A percentile compares a stretch with the other conserved stretches of the same genome.
These are phyloP conservation scores for Pionites leucogaster DNA, from an alignment of 2,113 vertebrate species.

Conservation along the genomic window DNA sequence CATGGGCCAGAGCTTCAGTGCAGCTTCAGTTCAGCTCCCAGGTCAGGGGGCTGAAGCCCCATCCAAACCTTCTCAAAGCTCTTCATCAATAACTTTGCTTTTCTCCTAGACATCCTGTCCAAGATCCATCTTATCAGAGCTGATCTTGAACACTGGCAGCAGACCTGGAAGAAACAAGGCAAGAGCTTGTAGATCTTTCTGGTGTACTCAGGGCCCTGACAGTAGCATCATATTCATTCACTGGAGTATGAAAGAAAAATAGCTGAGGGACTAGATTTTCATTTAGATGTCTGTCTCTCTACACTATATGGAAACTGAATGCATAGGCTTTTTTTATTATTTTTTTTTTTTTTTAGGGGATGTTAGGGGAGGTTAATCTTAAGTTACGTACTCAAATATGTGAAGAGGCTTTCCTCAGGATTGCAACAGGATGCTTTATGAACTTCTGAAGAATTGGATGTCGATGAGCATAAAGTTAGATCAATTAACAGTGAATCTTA, in stretches of 20 bases:
- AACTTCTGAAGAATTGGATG: background rate
- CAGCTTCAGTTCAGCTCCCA: background rate
- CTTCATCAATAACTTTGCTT: background rate
- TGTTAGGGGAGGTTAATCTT: background rate
- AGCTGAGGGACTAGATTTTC: slow-evolving; percentile 45
- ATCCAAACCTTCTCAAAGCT: background rate
- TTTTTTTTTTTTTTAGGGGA: fast-evolving
- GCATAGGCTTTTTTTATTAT: background rate
- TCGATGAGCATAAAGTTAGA: background rate
- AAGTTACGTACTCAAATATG: background rate
- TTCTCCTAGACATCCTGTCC: background rate
- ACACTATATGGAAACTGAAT: background rate
- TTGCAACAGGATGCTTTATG: background rate
- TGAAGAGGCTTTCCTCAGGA: background rate
- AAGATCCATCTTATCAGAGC: background rate
- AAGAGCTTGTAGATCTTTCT: background rate
- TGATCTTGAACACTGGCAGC: background rate
- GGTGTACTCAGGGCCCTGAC: background rate
- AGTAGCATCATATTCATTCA: background rate
- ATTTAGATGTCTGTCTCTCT: slow-evolving; percentile 58
- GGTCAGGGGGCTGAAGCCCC: background rate
- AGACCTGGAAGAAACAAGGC: background rate
- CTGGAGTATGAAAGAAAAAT: slow-evolving; percentile 14
- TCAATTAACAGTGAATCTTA: background rate
- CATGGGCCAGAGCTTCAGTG: background rate